Conservation (phyloP, 2,113 vertebrate genomes). For the Xyliphius kryptos region DNA sequence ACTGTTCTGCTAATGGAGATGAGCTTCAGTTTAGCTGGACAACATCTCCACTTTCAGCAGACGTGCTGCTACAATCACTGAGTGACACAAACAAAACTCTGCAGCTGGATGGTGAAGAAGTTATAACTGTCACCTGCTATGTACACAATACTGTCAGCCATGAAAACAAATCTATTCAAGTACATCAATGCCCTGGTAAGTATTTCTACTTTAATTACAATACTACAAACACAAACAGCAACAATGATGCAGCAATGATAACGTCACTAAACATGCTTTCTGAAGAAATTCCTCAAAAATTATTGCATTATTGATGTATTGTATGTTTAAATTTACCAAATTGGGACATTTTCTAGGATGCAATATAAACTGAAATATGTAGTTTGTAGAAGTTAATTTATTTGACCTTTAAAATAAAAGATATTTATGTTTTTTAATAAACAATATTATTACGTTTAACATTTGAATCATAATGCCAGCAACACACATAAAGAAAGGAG, state of each 20-base stretch:
- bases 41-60: background rate
- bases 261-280: background rate
- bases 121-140: conserved; percentile 13
- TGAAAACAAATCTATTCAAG: background rate
- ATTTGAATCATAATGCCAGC: too few species aligned
- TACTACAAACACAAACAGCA: background rate
- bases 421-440: background rate
- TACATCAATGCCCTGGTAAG: conserved; percentile 17
- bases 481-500: too few species aligned
- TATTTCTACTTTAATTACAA: background rate
- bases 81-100: background rate
- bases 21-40: conserved; percentile 14
- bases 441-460: too few species aligned
- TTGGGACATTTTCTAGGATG: too few species aligned
- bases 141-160: conserved; percentile 25
- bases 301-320: background rate
- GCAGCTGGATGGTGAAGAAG: background rate
- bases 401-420: background rate
- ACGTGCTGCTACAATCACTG: background rate
- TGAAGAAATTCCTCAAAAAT: background rate
- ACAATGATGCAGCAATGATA: background rate
- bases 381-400: too few species aligned
- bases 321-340: too few species aligned
- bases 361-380: too few species aligned
- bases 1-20: conserved; percentile 25